phyloP scores from a whole-genome alignment of 1,140 invertebrate species.

The Apis laboriosa region DNA sequence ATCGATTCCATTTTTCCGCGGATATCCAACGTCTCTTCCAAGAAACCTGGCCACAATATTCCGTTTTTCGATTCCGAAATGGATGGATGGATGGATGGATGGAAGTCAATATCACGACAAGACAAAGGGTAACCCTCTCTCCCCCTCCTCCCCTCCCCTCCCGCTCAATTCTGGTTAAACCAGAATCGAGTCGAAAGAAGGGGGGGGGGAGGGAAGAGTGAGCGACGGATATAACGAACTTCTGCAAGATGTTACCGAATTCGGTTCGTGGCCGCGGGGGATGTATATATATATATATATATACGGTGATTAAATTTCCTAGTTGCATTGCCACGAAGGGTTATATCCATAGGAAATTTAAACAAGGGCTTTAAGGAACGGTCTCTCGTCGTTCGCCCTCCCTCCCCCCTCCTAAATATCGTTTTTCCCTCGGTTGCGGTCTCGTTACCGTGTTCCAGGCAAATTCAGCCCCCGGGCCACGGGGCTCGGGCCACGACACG shows the following conservation, averaged over 20 bases:
- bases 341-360: slow-evolving; percentile 65
- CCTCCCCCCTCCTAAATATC: slow-evolving; percentile 43
- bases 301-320: slow-evolving; percentile 65
- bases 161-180: slow-evolving; percentile 48
- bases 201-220: too few species aligned
- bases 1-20: slow-evolving; percentile 4
- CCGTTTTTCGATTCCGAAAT: slow-evolving; percentile 67
- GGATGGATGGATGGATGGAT: slow-evolving; percentile 54
- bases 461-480: slow-evolving; percentile 24
- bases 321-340: slow-evolving; percentile 55
- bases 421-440: slow-evolving; percentile 57
- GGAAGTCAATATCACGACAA: slow-evolving; percentile 70
- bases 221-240: slow-evolving; percentile 62
- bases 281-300: slow-evolving; percentile 17
- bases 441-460: slow-evolving; percentile 55
- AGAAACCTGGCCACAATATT: slow-evolving; percentile 12
- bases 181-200: slow-evolving; percentile 27
- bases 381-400: slow-evolving; percentile 1
- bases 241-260: slow-evolving; percentile 68
- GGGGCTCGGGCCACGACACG: slow-evolving; percentile 46
- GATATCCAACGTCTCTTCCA: too few species aligned
- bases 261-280: slow-evolving; percentile 60
- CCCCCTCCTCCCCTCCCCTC: background rate
- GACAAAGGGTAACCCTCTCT: slow-evolving; percentile 37
- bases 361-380: slow-evolving; percentile 53